A percentile compares a stretch with the other conserved stretches of the same genome.
Conservation (phyloP, 1,140 invertebrate genomes). For the Pygmarrhopalites habei region DNA sequence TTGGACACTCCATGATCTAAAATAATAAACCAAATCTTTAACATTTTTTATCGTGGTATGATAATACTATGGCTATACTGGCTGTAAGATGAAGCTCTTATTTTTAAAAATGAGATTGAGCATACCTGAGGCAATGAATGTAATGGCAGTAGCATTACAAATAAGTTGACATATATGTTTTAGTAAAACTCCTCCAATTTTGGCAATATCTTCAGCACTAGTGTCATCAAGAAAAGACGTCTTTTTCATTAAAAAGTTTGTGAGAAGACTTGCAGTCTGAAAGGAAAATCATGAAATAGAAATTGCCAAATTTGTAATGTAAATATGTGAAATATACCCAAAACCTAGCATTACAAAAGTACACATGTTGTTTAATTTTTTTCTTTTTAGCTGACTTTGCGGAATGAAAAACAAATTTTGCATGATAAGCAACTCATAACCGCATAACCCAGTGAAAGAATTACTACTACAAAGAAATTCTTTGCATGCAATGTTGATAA, state of each 20-base stretch:
- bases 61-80: too few relatives aligned
- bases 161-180: slow-evolving; percentile 67
- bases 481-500: too few relatives aligned
- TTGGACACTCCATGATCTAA: slow-evolving; percentile 20
- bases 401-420: too few relatives aligned
- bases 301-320: background rate
- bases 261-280: slow-evolving; percentile 55
- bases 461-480: too few relatives aligned
- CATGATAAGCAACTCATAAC: too few relatives aligned
- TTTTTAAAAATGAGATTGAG: background rate
- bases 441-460: too few relatives aligned
- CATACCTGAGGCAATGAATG: slow-evolving; percentile 40
- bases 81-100: too few relatives aligned
- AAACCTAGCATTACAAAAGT: too few relatives aligned
- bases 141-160: slow-evolving; percentile 69
- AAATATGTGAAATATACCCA: too few relatives aligned
- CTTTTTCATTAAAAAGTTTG: slow-evolving; percentile 49
- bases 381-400: too few relatives aligned
- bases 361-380: too few relatives aligned
- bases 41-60: background rate
- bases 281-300: slow-evolving; percentile 37
- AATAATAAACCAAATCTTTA: slow-evolving; percentile 2
- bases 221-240: slow-evolving; percentile 49
- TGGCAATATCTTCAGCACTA: slow-evolving; percentile 13
- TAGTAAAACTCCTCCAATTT: slow-evolving; percentile 56